Evolutionary conservation across 1,140 invertebrate genomes (phyloP).

Genomic region (Solenopsis fugax): DNA sequence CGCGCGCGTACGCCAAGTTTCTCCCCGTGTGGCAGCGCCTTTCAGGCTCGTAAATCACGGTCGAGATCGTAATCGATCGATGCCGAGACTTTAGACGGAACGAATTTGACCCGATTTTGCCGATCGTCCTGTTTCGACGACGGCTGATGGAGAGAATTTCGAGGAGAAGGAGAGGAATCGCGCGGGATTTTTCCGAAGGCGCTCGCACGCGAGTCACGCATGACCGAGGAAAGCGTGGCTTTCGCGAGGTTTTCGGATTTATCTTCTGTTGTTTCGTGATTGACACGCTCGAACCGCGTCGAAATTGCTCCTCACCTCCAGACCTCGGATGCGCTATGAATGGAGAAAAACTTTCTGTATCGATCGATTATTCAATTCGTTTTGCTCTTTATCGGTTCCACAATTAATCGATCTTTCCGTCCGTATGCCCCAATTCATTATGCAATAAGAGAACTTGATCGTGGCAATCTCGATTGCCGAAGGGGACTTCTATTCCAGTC

Average conservation of each 20-base stretch:
- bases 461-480: slow-evolving; percentile 6
- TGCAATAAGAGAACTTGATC: slow-evolving; percentile 9
- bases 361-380: not conserved
- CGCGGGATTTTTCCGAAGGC: slow-evolving; percentile 11
- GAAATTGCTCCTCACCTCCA: not conserved
- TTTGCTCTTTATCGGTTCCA: not conserved
- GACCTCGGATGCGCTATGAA: not conserved
- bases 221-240: slow-evolving; percentile 1
- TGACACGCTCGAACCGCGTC: not conserved
- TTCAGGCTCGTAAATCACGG: slow-evolving; percentile 65
- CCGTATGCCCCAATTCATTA: slow-evolving; percentile 6
- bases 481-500: slow-evolving; percentile 33
- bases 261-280: not conserved
- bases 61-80: slow-evolving; percentile 72
- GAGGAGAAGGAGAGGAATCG: not conserved
- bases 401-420: slow-evolving; percentile 9
- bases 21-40: slow-evolving; percentile 43
- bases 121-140: slow-evolving; percentile 56
- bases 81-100: slow-evolving; percentile 49
- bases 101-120: slow-evolving; percentile 71
- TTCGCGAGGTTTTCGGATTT: not conserved
- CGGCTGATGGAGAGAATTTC: slow-evolving; percentile 11
- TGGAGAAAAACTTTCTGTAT: not conserved
- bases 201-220: not conserved
- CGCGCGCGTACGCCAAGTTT: slow-evolving; percentile 45